Evolutionary conservation across 2,113 vertebrate species (phyloP), one percentile per base, ranked within the genome.

Genomic region (Argyrosomus japonicus): DNA sequence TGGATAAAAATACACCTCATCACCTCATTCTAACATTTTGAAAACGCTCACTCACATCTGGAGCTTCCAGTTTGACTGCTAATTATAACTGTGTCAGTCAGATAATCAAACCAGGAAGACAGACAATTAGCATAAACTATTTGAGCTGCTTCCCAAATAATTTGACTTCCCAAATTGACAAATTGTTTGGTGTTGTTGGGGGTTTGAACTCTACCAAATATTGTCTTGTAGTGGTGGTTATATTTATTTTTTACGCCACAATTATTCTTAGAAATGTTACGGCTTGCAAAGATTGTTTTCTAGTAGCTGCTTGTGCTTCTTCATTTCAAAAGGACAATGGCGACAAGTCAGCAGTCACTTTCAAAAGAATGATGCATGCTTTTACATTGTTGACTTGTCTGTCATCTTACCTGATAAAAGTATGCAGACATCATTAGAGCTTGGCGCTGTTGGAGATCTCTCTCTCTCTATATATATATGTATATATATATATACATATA

Each of bases 61-160:
- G n/a, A 71, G 40, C 23, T 75, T 78, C 53, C 64, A 48, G 68
- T 63, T 21, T 65, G 17, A 2, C 51, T 32, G 53, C 36, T 74
- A 18, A 67, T 72, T 61, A 68, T 61, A n/a, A n/a, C 2, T 32
- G 0, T 32, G 19, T 68, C 57, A 6, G 12, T 47, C 53, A 45
- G 47, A 45, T 13, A 56, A 29, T 53, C 54, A 47, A 63, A 74
- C 9, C 56, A 67, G 25, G 48, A 36, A 6, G 12, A 65, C 13
- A 60, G 40, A 62, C 17, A 9, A 43, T 17, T 15, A 45, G 13
- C 25, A 19, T 6, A 21, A 73, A 71, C 17, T 5, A n/a, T 7
- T 69, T 1, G n/a, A 27, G 43, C 43, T 45, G 3, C 23, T 69
- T 53, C 3, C 3, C 12, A 36, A 43, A 4, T 36, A 32, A 32